Evolutionary conservation across 2,113 vertebrate species (phyloP).

Genomic region (Grammomys surdaster): DNA sequence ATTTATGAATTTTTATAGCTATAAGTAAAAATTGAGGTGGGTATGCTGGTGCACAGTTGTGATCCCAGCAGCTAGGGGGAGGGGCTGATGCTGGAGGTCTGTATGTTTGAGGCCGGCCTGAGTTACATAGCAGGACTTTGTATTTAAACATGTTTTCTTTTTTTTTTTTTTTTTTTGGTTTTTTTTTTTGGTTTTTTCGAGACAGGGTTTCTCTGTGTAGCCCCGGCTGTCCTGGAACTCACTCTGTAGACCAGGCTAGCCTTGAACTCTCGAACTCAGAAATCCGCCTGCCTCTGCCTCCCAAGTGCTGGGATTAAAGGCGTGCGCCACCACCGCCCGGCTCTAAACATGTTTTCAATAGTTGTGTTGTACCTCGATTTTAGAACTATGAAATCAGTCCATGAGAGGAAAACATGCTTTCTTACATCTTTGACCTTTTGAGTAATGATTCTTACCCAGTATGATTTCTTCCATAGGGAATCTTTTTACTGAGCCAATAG

Average conservation of each 20-base stretch:
- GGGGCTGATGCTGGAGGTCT: not conserved
- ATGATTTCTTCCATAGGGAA: constrained; percentile 87
- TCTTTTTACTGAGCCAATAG: constrained; percentile 91
- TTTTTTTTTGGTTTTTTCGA: too few relatives aligned
- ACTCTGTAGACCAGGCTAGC: too few relatives aligned
- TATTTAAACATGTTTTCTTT: too few relatives aligned
- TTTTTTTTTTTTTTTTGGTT: too few relatives aligned
- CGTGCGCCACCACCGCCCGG: too few relatives aligned
- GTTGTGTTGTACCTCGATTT: constrained; percentile 18
- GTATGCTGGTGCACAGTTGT: not conserved
- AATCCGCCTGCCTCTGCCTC: too few relatives aligned
- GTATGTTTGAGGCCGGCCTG: not conserved
- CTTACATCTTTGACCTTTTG: constrained; percentile 38
- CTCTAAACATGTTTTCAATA: not conserved
- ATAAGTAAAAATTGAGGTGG: not conserved
- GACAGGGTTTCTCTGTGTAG: too few relatives aligned
- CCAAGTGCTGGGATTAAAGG: too few relatives aligned
- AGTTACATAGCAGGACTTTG: not conserved
- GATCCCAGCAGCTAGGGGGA: not conserved
- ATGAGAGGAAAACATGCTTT: constrained; percentile 48
- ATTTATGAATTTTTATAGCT: not conserved
- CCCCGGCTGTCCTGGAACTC: too few relatives aligned
- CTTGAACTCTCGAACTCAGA: too few relatives aligned
- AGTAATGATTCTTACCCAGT: constrained; percentile 49
- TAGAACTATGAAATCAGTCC: not conserved